Percentiles rank a stretch among this genome's conserved stretches.
Conservation (phyloP, 2,888 invertebrate genomes). For the Epistrophe grossulariae region DNA sequence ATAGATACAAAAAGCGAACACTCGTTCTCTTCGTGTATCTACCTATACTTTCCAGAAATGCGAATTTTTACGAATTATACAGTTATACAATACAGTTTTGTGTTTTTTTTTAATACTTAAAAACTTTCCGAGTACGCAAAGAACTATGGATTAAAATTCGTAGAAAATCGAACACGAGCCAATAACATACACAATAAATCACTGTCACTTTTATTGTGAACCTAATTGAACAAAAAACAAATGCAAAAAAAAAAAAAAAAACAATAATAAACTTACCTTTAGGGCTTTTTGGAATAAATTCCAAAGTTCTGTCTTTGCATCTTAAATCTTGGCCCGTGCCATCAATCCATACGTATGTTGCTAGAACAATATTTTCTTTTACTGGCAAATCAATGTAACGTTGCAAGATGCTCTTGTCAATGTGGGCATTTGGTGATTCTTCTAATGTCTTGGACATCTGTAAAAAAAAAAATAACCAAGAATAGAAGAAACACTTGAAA, state of each 20-base stretch:
- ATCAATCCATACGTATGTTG: constrained; percentile 97
- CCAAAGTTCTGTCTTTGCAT: constrained; percentile 94
- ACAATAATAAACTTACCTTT: constrained; percentile 86
- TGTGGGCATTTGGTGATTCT: constrained; percentile 92
- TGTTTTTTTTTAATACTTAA: too few relatives aligned
- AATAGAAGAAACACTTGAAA: constrained; percentile 4
- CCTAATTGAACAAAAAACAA: background rate
- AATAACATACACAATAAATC: background rate
- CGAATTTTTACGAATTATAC: too few relatives aligned
- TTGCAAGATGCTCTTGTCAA: constrained; percentile 90
- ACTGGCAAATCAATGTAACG: constrained; percentile 91
- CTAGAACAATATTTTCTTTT: constrained; percentile 91
- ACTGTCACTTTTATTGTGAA: background rate
- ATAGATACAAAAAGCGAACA: background rate
- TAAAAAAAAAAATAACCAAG: constrained; percentile 20
- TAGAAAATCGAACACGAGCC: too few relatives aligned
- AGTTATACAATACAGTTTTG: too few relatives aligned
- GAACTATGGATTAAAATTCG: too few relatives aligned
- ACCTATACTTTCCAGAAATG: too few relatives aligned
- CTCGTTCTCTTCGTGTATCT: background rate
- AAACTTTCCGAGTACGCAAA: too few relatives aligned
- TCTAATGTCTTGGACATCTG: constrained; percentile 84
- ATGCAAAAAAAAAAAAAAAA: background rate
- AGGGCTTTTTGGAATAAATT: constrained; percentile 90
- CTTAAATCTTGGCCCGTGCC: constrained; percentile 94